phyloP scores from a whole-genome alignment of 2,797 vertebrate species.

The Anguilla anguilla region DNA sequence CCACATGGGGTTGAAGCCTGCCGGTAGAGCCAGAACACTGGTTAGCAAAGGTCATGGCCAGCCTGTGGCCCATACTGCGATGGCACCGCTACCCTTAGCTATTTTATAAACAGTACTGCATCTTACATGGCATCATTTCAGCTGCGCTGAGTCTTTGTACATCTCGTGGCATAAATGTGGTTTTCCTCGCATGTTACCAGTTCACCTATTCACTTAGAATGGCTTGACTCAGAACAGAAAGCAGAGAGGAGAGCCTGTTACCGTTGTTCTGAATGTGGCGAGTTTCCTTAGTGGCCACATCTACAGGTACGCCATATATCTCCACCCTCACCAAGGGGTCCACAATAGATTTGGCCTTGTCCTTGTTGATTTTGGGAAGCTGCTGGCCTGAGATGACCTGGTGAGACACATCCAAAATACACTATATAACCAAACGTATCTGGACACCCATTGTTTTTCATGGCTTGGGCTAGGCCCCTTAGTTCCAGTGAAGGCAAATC shows the following conservation, averaged over 20 bases:
- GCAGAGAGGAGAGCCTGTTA: slow-evolving; percentile 52
- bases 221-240: background rate
- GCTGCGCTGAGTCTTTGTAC: background rate
- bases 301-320: slow-evolving; percentile 79
- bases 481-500: too few species aligned
- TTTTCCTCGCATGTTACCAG: background rate
- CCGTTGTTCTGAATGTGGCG: slow-evolving; percentile 82
- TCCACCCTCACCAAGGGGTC: slow-evolving; percentile 88
- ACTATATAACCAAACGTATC: too few species aligned
- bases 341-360: slow-evolving; percentile 82
- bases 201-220: background rate
- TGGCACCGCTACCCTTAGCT: background rate
- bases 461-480: too few species aligned
- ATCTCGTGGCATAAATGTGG: background rate
- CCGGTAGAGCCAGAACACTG: slow-evolving; percentile 62
- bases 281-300: slow-evolving; percentile 77
- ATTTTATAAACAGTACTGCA: background rate
- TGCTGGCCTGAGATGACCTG: slow-evolving; percentile 94
- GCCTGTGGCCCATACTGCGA: background rate
- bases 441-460: too few species aligned
- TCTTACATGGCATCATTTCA: background rate
- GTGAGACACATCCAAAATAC: background rate
- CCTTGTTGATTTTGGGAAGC: slow-evolving; percentile 88
- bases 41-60: slow-evolving; percentile 37
- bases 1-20: slow-evolving; percentile 93